Percentiles rank a stretch among this genome's conserved stretches.
Conservation (phyloP, 2,113 vertebrate species). For the Nerophis ophidion region DNA sequence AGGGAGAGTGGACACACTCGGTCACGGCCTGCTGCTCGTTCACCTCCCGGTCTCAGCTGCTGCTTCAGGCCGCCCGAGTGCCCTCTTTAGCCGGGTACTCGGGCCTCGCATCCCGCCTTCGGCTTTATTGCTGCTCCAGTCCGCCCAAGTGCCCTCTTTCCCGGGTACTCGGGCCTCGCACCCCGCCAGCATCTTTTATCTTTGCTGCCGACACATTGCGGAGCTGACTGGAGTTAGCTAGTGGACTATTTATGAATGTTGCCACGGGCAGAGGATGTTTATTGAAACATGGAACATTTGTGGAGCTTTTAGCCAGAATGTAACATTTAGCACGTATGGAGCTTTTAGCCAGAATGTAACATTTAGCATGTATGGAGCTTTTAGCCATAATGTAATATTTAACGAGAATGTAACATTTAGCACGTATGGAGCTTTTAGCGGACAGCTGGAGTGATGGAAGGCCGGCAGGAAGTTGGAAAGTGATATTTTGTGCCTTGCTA, state of each 20-base stretch:
- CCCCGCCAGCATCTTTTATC: no score
- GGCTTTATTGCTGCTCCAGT: no score
- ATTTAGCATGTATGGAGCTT: not conserved
- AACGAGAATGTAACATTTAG: no score
- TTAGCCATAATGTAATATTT: no score
- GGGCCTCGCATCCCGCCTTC: slow-evolving; percentile 13
- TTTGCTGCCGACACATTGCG: not conserved
- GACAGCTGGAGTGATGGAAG: not conserved
- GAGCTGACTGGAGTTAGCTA: not conserved
- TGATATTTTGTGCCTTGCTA: not conserved
- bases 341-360: not conserved
- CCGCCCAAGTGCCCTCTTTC: no score
- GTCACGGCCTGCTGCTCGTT: not conserved
- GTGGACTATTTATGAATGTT: no score
- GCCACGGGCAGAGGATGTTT: no score
- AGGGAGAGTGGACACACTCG: not conserved
- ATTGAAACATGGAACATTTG: no score
- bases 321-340: no score
- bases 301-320: no score
- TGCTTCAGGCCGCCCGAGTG: slow-evolving; percentile 16
- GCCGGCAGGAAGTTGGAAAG: no score
- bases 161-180: no score
- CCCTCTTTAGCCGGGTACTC: not conserved
- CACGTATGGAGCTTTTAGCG: not conserved
- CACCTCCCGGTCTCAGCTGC: slow-evolving; percentile 32